Evolutionary conservation across 2,888 invertebrate species (phyloP).

Genomic region (Watsonalla binaria): DNA sequence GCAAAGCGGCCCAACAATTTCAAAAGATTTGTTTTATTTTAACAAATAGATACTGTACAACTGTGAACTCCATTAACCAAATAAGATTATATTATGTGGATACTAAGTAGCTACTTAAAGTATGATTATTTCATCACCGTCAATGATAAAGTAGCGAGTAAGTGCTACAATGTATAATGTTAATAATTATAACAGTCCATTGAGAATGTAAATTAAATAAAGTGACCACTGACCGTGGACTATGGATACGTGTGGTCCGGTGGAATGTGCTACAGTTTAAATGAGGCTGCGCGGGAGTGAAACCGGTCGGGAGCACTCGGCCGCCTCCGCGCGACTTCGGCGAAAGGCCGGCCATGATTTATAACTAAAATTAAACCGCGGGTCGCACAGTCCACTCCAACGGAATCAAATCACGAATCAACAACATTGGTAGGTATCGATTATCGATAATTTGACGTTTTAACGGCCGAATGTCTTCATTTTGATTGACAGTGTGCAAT

Average conservation of each 20-base stretch:
- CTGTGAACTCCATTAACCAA: too few relatives aligned
- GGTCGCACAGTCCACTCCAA: constrained; percentile 26
- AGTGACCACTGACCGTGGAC: constrained; percentile 25
- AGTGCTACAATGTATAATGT: too few relatives aligned
- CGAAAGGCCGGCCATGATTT: constrained; percentile 74
- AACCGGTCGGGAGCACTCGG: constrained; percentile 61
- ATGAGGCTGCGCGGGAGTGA: constrained; percentile 72
- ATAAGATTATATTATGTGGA: too few relatives aligned
- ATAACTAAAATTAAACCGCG: constrained; percentile 69
- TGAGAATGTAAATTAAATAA: constrained; percentile 1
- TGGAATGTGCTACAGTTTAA: constrained; percentile 79
- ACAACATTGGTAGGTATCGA: constrained; percentile 20
- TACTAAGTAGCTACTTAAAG: too few relatives aligned
- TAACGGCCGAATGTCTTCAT: constrained; percentile 19
- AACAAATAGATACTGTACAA: too few relatives aligned
- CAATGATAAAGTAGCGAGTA: too few relatives aligned
- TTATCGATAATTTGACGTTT: constrained; percentile 34
- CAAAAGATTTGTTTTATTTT: not conserved
- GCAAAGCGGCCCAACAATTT: too few relatives aligned
- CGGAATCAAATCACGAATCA: constrained; percentile 35
- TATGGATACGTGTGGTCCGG: constrained; percentile 47
- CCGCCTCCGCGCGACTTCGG: constrained; percentile 67
- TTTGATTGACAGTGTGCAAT: constrained; percentile 29
- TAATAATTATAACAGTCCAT: not conserved
- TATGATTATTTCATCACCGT: too few relatives aligned